Evolutionary conservation across 2,797 vertebrate genomes (phyloP), one percentile per base, ranked within the genome.

Genomic region (Astyanax mexicanus): DNA sequence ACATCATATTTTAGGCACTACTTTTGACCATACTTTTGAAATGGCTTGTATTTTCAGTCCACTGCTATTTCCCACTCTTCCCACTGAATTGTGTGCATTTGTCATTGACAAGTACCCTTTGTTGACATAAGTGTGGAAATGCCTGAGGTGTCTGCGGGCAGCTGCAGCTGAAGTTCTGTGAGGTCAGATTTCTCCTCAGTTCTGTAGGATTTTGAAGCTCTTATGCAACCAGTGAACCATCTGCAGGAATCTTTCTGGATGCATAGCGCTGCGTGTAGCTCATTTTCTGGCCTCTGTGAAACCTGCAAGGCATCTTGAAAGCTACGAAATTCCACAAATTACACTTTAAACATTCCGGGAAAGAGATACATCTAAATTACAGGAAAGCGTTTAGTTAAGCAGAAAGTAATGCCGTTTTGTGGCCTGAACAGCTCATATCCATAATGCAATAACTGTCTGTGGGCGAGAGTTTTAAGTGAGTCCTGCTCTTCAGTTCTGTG

Each of bases 191-290:
- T 15, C 54, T 52, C 79, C 79, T 81, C 57, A 74, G 52, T 54
- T 35, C 42, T 19, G 10, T 5, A 27, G 64, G 67, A 13, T 38
- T 35, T n/a, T 62, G 60, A 60, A n/a, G 4, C 75, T 81, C 80
- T 79, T 40, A 40, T 62, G 54, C 7, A 55, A 57, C 54, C 27
- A 84, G 82, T 84, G 88, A 83, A 75, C 88, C 84, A 84, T 83
- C 58, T 83, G 64, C 80, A 86, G 86, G 85, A 89, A 88, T 87
- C 86, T 86, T 86, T 88, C 86, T 75, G 75, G 79, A 80, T 83
- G 80, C 80, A 75, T 88, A 85, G 86, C 83, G 83, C 80, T 82
- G 76, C 1, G 65, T 51, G 35, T 80, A 81, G 81, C 77, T 83
- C 79, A 77, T 84, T 60, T 8, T 68, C 29, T 60, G 44, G 40